Base-by-base conservation (phyloP, 2,888 invertebrate genomes). In the Lepidochrysops patricia region DNA sequence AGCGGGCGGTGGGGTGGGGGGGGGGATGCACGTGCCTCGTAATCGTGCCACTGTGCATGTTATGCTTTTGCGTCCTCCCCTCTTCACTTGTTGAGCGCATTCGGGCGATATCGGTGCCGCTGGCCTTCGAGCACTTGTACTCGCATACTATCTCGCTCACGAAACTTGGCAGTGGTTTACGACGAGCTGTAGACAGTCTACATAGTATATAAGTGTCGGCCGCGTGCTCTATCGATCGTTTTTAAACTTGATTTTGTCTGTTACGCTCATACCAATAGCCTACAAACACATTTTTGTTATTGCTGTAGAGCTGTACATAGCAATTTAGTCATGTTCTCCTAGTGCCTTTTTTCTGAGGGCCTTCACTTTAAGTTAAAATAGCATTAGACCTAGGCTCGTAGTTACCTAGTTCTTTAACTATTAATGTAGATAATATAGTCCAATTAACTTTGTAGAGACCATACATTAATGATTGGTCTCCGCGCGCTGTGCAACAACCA, bases 81-180 rank as follows among this genome's bases (percentile, higher is more conserved):
- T 66, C 70, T 79, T 75, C 82, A 86, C 86, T 86, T 86, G 87
- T 86, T 87, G 86, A 82, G 74, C 77, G 64, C 66, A 72, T 74
- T 73, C 73, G 67, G 72, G 70, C 69, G 70, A 64, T 66, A 64
- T 65, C 68, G 64, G 63, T 65, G 66, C 63, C 65, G 66, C 67
- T 63, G 68, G 68, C 68, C 69, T 76, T 75, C 79, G 72, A 72
- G 71, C 74, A 32, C 54, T 54, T 72, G 70, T 69, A 70, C 64
- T 64, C 61, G 65, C 43, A 61, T 61, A 60, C 50, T 32, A 59
- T 66, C 60, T 61, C 61, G 63, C 61, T 35, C 54, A 23, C 54
- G 19, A 54, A 54, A 32, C 54, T 54, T 54, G 54, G 32, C 54
- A 32, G 12, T 54, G 32, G 29, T 52, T 26, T 27, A 32, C 32